Evolutionary conservation across 2,797 vertebrate species (phyloP), one percentile per base, ranked within the genome.

Genomic region (Thaleichthys pacificus): DNA sequence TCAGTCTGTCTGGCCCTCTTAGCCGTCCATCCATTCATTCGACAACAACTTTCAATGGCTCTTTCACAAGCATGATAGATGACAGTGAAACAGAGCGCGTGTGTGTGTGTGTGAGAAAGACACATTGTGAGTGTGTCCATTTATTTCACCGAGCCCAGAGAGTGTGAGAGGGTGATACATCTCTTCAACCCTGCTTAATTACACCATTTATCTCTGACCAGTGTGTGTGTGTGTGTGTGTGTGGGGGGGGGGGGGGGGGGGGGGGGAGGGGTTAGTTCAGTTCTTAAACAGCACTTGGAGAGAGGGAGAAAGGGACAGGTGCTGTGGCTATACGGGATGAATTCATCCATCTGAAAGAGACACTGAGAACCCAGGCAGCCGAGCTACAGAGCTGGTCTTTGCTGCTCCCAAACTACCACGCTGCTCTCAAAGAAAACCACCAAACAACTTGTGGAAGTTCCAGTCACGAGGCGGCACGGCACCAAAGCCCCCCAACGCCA

Each of bases 171-270:
- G 56, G 24, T 70, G 75, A 84, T 73, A 82, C 77, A 82, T 79
- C 76, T 70, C 30, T 4, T 32, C 81, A 77, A 78, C 47, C 63
- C 71, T 66, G 74, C 85, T 87, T 84, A 83, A 85, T 84, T 82
- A 84, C 77, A 72, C 77, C 69, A 81, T 86, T 88, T 80, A 89
- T 87, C 80, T 84, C 70, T 71, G 73, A 82, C 63, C 71, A 64
- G 42, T 56, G 66, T 75, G 24, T 60, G 24, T 22, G 64, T 67
- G 32, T 61, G 17, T 61, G 70, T 65, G n/a, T 58, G 62, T 72
- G 32, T 32, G 62, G 42, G 56, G 30, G 64, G 17, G 63, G n/a
- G 63, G 42, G 62, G 30, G 71, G 30, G 71, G 21, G 42, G 62
- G 72, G 12, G 69, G 68, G 71, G 49, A 57, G 58, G 56, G 69